Evolutionary conservation across 2,113 vertebrate species (phyloP).

Genomic region (Seriola rivoliana): DNA sequence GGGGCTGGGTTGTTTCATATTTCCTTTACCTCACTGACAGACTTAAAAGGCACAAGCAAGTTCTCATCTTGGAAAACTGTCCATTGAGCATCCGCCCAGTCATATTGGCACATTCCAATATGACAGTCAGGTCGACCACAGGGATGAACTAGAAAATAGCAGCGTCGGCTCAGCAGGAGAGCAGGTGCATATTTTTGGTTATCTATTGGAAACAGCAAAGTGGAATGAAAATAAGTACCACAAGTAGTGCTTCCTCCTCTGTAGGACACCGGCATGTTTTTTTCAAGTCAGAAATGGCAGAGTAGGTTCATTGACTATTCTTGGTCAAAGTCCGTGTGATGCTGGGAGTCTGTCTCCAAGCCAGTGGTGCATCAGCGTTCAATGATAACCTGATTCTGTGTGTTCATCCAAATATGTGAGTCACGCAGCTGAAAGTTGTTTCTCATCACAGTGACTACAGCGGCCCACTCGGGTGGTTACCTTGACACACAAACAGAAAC

Average conservation of each 20-base stretch:
- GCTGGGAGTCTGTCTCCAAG: constrained; percentile 48
- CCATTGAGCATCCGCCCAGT: neutral
- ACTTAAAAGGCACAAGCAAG: neutral
- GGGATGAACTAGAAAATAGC: constrained; percentile 19
- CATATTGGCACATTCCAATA: neutral
- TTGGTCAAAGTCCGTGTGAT: constrained; percentile 33
- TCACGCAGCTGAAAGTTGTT: constrained; percentile 50
- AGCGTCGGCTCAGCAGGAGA: constrained; percentile 4
- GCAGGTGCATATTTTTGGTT: constrained; percentile 7
- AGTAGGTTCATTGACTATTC: constrained; percentile 62
- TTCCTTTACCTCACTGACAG: neutral
- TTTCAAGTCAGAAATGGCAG: constrained; percentile 48
- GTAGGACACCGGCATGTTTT: constrained; percentile 31
- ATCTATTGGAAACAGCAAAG: constrained; percentile 5
- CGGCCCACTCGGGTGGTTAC: neutral
- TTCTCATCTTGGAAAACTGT: neutral
- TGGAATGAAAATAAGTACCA: constrained; percentile 2
- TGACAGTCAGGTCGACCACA: neutral
- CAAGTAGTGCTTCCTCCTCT: neutral
- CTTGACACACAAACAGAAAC: constrained; percentile 13
- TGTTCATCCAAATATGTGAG: constrained; percentile 53
- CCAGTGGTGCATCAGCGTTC: constrained; percentile 37
- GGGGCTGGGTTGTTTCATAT: neutral
- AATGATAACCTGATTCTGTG: constrained; percentile 48
- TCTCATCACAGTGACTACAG: constrained; percentile 27